Evolutionary conservation across 1,140 invertebrate species (phyloP), one percentile per base, ranked within the genome.

Genomic region (Drosophila kohkoa): DNA sequence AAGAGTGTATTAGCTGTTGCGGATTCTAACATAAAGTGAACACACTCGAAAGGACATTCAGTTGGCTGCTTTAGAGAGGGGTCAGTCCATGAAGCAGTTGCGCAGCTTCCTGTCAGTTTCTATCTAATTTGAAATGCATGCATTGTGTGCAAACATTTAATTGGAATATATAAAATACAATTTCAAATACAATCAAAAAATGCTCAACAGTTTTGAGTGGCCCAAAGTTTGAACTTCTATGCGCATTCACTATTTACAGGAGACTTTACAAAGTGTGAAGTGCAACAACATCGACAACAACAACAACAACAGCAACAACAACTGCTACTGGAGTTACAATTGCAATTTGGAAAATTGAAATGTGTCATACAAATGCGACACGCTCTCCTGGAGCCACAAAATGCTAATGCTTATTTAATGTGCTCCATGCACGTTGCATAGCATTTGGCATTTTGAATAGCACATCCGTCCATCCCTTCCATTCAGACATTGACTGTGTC

Each of bases 351-450:
- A 68, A 88, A 88, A 88, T 88, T 80, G 80, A 83, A 88, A 88
- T 88, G 83, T 88, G 83, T 89, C 83, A 89, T 83, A 88, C 65
- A 87, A 88, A 77, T 82, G 79, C 83, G 72, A 75, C 71, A 74
- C 48, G 71, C 25, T 60, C 35, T 49, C 13, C 20, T 75, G 15
- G 51, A 49, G 51, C 57, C 49, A 65, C 71, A 67, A 65, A 67
- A 76, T 74, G 76, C 79, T 86, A 86, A 87, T 87, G 82, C 82
- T 82, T 87, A 87, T 87, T 87, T 87, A 87, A 87, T 88, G 83
- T 81, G 77, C 75, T 79, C 51, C 79, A 64, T 78, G 75, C 75
- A 87, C 52, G 71, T 81, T 59, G 60, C 65, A 82, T 75, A 54
- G 73, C 51, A 80, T 71, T 75, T 74, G 64, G 25, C 35, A 69